Evolutionary conservation across 2,888 invertebrate genomes (phyloP).

Genomic region (Hypomecis atomaria): DNA sequence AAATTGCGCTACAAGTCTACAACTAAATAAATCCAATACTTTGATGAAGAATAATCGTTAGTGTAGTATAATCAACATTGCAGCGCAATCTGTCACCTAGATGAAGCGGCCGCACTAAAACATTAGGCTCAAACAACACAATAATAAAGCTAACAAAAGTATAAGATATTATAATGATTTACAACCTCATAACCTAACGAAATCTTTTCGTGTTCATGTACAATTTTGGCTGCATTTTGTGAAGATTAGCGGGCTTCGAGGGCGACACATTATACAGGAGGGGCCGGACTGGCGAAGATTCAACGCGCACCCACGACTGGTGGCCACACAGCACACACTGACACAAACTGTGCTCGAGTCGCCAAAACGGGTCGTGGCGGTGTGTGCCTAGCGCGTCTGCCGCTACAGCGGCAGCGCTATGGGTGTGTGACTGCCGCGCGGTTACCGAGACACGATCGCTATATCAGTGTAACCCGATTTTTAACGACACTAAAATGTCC

Average conservation of each 20-base stretch:
- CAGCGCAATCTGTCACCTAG: constrained; percentile 6
- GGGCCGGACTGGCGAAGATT: constrained; percentile 38
- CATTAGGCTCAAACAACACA: constrained; percentile 70
- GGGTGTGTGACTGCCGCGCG: constrained; percentile 25
- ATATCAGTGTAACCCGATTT: not conserved
- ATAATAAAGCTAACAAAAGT: constrained; percentile 82
- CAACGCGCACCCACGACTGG: constrained; percentile 12
- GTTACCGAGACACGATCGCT: constrained; percentile 10
- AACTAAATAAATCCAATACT: not conserved
- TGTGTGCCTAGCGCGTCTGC: constrained; percentile 43
- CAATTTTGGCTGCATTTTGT: constrained; percentile 65
- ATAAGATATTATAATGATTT: constrained; percentile 80
- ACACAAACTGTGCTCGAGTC: constrained; percentile 7
- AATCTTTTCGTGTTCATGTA: constrained; percentile 70
- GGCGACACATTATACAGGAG: constrained; percentile 71
- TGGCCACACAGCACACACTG: constrained; percentile 28
- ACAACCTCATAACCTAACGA: constrained; percentile 82
- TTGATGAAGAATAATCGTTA: not conserved
- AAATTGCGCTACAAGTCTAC: not conserved
- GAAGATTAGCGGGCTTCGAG: constrained; percentile 54
- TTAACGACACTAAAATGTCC: not conserved
- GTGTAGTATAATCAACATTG: not conserved
- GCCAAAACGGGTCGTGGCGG: constrained; percentile 13
- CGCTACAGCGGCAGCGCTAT: constrained; percentile 44
- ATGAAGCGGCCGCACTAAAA: constrained; percentile 49